Percentiles rank a stretch among this genome's conserved stretches.
These are phyloP conservation scores for Platalea minor DNA, from an alignment of 2,797 vertebrate genomes.

Conservation along the genomic window DNA sequence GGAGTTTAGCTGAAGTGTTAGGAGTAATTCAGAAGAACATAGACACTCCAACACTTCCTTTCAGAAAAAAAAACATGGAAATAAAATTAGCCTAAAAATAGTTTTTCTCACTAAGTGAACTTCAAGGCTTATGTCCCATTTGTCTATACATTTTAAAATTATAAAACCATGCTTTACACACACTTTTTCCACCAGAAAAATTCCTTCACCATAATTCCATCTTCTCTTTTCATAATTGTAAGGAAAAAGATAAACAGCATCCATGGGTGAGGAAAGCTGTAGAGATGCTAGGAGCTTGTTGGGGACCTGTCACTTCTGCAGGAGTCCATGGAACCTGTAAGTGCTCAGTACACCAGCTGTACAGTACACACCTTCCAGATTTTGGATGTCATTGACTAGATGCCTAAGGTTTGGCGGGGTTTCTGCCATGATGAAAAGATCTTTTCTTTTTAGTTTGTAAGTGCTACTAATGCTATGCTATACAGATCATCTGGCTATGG, in stretches of 20 bases:
- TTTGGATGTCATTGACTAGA: neutral
- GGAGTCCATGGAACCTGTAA: neutral
- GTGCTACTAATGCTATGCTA: neutral
- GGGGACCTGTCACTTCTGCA: neutral
- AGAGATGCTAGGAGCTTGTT: neutral
- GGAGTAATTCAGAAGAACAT: neutral
- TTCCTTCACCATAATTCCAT: neutral
- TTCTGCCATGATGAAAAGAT: neutral
- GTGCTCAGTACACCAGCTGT: neutral
- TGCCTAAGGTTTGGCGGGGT: no score
- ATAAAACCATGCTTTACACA: neutral
- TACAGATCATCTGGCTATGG: neutral
- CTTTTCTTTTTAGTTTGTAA: neutral
- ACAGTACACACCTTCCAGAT: neutral
- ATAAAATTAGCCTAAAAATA: neutral
- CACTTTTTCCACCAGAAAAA: neutral
- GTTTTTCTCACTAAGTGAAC: neutral
- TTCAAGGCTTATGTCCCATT: neutral
- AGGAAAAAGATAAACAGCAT: neutral
- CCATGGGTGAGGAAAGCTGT: neutral
- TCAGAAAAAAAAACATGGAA: neutral
- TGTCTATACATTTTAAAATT: neutral
- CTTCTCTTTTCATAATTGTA: neutral
- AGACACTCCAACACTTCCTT: neutral
- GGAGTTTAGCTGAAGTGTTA: neutral